These are phyloP conservation scores for Diachasma alloeum DNA, from an alignment of 1,140 invertebrate genomes.

Conservation along the genomic window DNA sequence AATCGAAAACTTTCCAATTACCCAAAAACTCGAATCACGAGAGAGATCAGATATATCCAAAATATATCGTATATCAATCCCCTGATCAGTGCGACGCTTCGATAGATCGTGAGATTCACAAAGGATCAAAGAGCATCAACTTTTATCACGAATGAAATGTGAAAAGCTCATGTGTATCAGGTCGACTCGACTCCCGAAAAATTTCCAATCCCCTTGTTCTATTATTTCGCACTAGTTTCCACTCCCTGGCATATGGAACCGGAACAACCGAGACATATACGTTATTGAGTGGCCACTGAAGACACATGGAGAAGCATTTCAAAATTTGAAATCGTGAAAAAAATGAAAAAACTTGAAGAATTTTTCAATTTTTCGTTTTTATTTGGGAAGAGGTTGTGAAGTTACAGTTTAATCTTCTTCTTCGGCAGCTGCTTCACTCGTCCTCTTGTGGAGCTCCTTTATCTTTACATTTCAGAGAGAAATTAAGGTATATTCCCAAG, in stretches of 20 bases:
- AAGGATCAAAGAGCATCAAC: conserved; percentile 7
- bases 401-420: conserved; percentile 78
- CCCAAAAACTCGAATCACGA: too few species aligned
- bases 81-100: neutral
- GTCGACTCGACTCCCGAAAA: neutral
- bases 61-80: neutral
- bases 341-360: neutral
- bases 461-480: conserved; percentile 99
- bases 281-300: too few species aligned
- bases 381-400: neutral
- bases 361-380: neutral
- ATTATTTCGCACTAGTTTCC: conserved; percentile 9
- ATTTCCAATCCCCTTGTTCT: neutral
- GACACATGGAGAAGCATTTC: too few species aligned
- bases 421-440: conserved; percentile 75
- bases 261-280: neutral
- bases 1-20: too few species aligned
- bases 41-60: neutral
- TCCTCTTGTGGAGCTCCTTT: conserved; percentile 96
- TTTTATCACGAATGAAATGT: neutral
- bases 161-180: neutral
- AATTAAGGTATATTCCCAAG: conserved; percentile 83
- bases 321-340: neutral
- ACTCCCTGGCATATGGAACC: conserved; percentile 27
- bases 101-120: neutral